Evolutionary conservation across 2,888 invertebrate species (phyloP), one percentile per base, ranked within the genome.

Genomic region (Idaea straminata): DNA sequence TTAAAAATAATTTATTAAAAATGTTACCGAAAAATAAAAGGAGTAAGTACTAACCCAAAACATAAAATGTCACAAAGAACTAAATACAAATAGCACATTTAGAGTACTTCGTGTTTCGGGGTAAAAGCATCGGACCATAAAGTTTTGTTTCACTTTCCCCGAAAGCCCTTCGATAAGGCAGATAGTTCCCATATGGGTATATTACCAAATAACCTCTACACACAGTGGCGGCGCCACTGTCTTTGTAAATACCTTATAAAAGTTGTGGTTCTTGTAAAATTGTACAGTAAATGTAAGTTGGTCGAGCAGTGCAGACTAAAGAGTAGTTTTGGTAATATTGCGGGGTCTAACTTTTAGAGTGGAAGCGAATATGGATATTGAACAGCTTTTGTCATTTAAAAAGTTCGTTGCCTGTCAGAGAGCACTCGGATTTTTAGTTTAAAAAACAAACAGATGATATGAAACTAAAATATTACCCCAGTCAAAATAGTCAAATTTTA

Each of bases 121-220:
- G 78, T 82, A 79, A 82, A 74, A 82, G 82, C 82, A 76, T 77
- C 74, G 66, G 68, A 74, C 77, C 72, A 81, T 82, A 81, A 82
- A 80, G 74, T 76, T 80, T 80, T 75, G 77, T 77, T 78, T 74
- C 76, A 76, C 73, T 76, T 68, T 73, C 72, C 70, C 67, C 66
- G 72, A 73, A 72, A 73, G 66, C 72, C 69, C 64, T 70, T 69
- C 64, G 70, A 63, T 67, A 7, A 62, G 13, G 25, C 58, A 62
- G 47, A 66, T 65, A 66, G 66, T 62, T 61, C 66, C 64, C 63
- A 36, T 63, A 67, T 65, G 69, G 67, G 47, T 47, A 47, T 47
- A 10, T 3, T 6, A 47, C 47, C 47, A 47, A 47, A 47, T 47
- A 13, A 47, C 47, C 47, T 47, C 47, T 47, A 6, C 47, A 47